Percentiles rank a stretch among this genome's conserved stretches.
Conservation (phyloP, 2,888 invertebrate species). For the Homarus gammarus region DNA sequence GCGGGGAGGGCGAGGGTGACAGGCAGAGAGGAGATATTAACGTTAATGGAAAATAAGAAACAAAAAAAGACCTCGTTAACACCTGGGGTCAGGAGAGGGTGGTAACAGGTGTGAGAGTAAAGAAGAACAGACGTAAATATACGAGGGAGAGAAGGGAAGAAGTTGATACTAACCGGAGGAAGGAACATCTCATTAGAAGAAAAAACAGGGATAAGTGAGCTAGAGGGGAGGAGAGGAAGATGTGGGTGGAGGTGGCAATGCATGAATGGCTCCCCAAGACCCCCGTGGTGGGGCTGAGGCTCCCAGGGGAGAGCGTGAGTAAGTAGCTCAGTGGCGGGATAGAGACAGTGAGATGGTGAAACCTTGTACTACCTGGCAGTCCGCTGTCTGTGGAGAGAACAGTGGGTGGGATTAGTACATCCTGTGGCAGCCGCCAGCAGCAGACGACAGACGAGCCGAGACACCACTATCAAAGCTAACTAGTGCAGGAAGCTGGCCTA, state of each 20-base stretch:
- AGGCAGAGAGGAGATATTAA: not conserved
- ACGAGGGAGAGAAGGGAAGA: no score
- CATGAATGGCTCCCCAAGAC: no score
- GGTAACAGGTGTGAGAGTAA: not conserved
- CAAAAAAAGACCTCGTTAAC: no score
- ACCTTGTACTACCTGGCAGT: slow-evolving; percentile 52
- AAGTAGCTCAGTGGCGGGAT: not conserved
- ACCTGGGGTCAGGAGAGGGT: not conserved
- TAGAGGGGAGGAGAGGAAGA: slow-evolving; percentile 3
- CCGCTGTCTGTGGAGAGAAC: slow-evolving; percentile 59
- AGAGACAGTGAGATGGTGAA: slow-evolving; percentile 20
- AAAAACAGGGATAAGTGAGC: not conserved
- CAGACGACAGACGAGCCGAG: not conserved
- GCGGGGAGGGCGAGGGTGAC: not conserved
- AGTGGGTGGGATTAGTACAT: slow-evolving; percentile 37
- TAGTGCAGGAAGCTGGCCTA: slow-evolving; percentile 20
- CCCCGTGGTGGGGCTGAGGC: not conserved
- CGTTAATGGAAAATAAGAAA: no score
- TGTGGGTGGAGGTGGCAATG: not conserved
- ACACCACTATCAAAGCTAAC: not conserved
- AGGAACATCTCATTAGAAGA: not conserved
- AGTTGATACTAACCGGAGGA: no score
- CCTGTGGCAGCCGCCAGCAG: not conserved
- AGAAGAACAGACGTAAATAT: not conserved
- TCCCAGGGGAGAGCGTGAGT: slow-evolving; percentile 2